Evolutionary conservation across 2,113 vertebrate genomes (phyloP).

Genomic region (Gadus macrocephalus): DNA sequence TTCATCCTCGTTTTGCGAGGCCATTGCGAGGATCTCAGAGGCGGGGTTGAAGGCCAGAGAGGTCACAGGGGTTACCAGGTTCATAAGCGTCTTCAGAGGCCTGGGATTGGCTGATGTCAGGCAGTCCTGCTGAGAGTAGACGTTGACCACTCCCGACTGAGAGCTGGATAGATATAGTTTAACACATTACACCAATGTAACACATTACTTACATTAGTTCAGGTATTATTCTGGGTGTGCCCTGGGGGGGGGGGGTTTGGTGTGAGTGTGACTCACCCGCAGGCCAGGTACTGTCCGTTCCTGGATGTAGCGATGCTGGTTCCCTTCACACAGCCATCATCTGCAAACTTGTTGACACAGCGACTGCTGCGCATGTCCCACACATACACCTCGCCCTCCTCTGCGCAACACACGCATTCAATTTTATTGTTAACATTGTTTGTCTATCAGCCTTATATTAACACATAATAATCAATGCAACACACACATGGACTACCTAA

Average conservation of each 20-base stretch:
- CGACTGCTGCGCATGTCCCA: slow-evolving; percentile 88
- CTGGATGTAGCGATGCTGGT: slow-evolving; percentile 82
- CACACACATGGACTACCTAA: too few species aligned
- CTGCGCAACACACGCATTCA: slow-evolving; percentile 56
- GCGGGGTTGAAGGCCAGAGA: slow-evolving; percentile 83
- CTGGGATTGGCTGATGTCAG: slow-evolving; percentile 76
- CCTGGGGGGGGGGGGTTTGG: not conserved
- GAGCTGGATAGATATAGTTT: slow-evolving; percentile 65
- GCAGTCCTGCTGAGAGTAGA: slow-evolving; percentile 85
- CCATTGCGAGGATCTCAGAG: slow-evolving; percentile 87
- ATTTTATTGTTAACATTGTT: too few species aligned
- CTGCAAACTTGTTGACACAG: slow-evolving; percentile 83
- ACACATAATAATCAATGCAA: too few species aligned
- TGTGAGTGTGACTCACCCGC: slow-evolving; percentile 78
- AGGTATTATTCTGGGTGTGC: too few species aligned
- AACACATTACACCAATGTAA: too few species aligned
- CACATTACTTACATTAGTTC: too few species aligned
- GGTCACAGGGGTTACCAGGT: slow-evolving; percentile 83
- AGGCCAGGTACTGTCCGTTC: slow-evolving; percentile 86
- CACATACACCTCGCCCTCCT: slow-evolving; percentile 86
- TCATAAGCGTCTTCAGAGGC: slow-evolving; percentile 88
- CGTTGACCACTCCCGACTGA: slow-evolving; percentile 85
- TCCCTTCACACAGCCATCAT: slow-evolving; percentile 85
- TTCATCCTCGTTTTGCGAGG: slow-evolving; percentile 78
- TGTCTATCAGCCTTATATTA: too few species aligned